Percentiles rank a stretch among this genome's conserved stretches.
Conservation (phyloP, 2,113 vertebrate genomes). For the Sinocyclocheilus maitianheensis region DNA sequence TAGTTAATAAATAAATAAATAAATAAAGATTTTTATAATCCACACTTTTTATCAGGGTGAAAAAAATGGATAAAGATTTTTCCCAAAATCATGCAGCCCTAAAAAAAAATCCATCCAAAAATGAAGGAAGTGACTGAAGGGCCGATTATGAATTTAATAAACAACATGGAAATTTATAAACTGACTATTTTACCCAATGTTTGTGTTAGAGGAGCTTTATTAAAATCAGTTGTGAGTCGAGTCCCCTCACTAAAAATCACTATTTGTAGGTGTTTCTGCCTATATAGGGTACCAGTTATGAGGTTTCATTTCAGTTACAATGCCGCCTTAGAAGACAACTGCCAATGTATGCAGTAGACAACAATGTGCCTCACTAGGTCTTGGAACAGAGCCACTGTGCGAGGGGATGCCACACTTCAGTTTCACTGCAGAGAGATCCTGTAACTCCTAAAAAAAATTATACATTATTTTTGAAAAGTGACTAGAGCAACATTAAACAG, state of each 20-base stretch:
- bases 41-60: no score
- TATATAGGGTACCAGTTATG: neutral
- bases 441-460: neutral
- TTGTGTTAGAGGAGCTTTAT: no score
- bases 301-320: neutral
- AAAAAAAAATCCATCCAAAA: neutral
- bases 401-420: neutral
- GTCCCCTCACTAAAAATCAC: neutral
- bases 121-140: no score
- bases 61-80: no score
- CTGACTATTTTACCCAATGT: neutral
- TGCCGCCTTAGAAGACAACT: neutral
- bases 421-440: slow-evolving; percentile 26
- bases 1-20: no score
- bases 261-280: neutral
- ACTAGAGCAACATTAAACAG: slow-evolving; percentile 3
- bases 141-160: no score
- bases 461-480: neutral
- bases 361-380: neutral
- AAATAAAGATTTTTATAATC: no score
- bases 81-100: no score
- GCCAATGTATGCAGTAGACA: neutral
- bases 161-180: neutral
- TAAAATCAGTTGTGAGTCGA: neutral
- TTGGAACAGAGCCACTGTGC: neutral